A percentile compares a stretch with the other conserved stretches of the same genome.
Evolutionary conservation across 1,140 invertebrate species (phyloP).

Genomic region (Atta texana): DNA sequence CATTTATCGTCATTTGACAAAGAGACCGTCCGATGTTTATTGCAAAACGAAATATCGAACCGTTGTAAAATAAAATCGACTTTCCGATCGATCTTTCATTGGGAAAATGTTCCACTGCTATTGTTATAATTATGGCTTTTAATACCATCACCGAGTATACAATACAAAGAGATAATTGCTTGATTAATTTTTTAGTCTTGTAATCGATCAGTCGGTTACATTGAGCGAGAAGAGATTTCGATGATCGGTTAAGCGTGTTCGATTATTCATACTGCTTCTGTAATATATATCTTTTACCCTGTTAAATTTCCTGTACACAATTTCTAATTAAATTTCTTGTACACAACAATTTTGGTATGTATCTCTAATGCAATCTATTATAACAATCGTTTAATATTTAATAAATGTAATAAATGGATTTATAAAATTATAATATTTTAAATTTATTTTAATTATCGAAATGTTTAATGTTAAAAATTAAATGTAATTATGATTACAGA

Average conservation of each 20-base stretch:
- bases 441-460: too few species aligned
- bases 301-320: not conserved
- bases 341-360: not conserved
- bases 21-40: constrained; percentile 30
- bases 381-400: not conserved
- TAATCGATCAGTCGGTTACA: constrained; percentile 3
- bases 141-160: not conserved
- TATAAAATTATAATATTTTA: not conserved
- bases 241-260: constrained; percentile 21
- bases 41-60: constrained; percentile 52
- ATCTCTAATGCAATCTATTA: not conserved
- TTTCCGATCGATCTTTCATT: not conserved
- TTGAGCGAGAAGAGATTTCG: constrained; percentile 21
- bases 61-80: constrained; percentile 2
- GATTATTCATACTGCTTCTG: constrained; percentile 27
- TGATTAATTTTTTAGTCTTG: constrained; percentile 54
- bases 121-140: constrained; percentile 30
- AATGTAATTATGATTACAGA: too few species aligned
- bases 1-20: constrained; percentile 55
- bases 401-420: not conserved
- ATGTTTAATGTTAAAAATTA: too few species aligned
- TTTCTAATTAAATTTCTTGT: not conserved
- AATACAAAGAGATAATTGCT: constrained; percentile 10
- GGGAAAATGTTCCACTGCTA: not conserved
- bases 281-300: constrained; percentile 5